Conservation (phyloP, 2,888 invertebrate species). For the Athalia rosae region DNA sequence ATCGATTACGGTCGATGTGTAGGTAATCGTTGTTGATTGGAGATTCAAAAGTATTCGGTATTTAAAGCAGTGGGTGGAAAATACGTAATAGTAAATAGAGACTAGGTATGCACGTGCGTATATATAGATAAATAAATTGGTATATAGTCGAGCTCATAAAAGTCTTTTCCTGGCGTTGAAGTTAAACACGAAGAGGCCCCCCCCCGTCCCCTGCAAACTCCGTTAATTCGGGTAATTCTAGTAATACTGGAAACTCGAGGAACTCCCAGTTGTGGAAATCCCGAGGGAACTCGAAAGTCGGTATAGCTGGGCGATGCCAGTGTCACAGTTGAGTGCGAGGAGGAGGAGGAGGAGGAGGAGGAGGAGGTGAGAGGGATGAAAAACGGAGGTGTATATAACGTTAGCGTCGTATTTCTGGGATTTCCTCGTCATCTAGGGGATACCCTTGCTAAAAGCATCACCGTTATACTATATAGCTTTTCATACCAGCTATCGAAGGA, state of each 20-base stretch:
- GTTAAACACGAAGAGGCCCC: constrained; percentile 22
- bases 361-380: too few relatives aligned
- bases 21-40: constrained; percentile 19
- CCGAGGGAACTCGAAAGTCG: constrained; percentile 8
- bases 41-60: neutral
- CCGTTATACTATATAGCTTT: neutral
- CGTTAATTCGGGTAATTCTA: constrained; percentile 34
- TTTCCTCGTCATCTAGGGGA: constrained; percentile 8
- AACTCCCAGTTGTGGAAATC: constrained; percentile 10
- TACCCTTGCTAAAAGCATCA: neutral
- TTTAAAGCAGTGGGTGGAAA: too few relatives aligned
- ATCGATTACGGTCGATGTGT: too few relatives aligned
- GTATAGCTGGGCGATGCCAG: neutral
- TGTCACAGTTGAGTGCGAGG: neutral
- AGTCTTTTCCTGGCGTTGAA: constrained; percentile 23
- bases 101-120: neutral
- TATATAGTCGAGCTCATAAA: neutral
- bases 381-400: neutral
- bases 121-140: neutral
- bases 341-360: neutral
- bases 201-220: constrained; percentile 28
- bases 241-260: constrained; percentile 21
- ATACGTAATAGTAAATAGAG: neutral
- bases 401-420: neutral
- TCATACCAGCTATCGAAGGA: too few relatives aligned